Evolutionary conservation across 2,888 invertebrate species (phyloP).

Genomic region (Unio pictorum): DNA sequence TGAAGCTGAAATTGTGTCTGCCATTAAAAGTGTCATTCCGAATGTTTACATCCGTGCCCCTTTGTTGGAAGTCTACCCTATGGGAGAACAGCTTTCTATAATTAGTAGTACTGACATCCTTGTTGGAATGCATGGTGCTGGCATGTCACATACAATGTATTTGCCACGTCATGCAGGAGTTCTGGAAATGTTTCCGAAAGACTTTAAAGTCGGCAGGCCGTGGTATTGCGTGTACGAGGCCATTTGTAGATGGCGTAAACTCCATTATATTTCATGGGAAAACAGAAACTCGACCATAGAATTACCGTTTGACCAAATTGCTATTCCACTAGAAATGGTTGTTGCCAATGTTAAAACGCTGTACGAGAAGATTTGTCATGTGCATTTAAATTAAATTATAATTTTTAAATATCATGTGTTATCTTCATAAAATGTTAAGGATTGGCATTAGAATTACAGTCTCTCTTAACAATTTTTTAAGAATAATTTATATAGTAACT

Average conservation of each 20-base stretch:
- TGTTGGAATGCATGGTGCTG: slow-evolving; percentile 67
- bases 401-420: too few species aligned
- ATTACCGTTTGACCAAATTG: slow-evolving; percentile 28
- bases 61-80: slow-evolving; percentile 52
- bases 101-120: slow-evolving; percentile 55
- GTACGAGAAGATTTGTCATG: neutral
- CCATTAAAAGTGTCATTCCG: slow-evolving; percentile 19
- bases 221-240: slow-evolving; percentile 47
- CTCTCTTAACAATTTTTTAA: too few species aligned
- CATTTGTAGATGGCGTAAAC: slow-evolving; percentile 58
- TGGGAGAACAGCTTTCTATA: slow-evolving; percentile 52
- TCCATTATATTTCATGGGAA: slow-evolving; percentile 55
- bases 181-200: slow-evolving; percentile 54
- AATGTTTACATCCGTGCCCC: slow-evolving; percentile 40
- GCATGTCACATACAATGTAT: slow-evolving; percentile 59
- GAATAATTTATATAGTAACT: too few species aligned
- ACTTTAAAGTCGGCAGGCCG: slow-evolving; percentile 37
- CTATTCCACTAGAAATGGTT: slow-evolving; percentile 29
- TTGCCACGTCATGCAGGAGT: slow-evolving; percentile 53
- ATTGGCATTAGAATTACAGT: too few species aligned
- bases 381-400: too few species aligned
- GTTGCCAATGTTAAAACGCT: slow-evolving; percentile 19
- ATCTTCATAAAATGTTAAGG: too few species aligned
- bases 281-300: slow-evolving; percentile 40
- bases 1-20: slow-evolving; percentile 48